These are phyloP conservation scores for Lacerta agilis DNA, from an alignment of 2,797 vertebrate species.

Conservation along the genomic window DNA sequence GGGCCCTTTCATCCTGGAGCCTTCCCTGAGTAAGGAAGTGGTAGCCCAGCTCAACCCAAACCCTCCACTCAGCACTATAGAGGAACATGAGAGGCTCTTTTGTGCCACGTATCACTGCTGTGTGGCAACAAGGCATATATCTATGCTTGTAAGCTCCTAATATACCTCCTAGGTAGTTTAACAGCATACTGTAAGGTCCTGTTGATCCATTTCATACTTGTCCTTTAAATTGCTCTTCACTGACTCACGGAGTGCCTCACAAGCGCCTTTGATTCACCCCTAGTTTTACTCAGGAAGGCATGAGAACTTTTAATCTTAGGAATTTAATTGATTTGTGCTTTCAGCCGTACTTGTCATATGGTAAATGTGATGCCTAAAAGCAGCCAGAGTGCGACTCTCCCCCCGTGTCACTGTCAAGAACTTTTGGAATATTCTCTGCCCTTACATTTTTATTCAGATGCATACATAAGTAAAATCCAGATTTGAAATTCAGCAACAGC, in stretches of 20 bases:
- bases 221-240: constrained; percentile 16
- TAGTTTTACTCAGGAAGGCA: constrained; percentile 13
- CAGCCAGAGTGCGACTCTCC: constrained; percentile 2
- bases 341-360: constrained; percentile 28
- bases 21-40: neutral
- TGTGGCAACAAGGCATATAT: neutral
- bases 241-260: constrained; percentile 12
- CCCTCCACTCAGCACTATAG: no score
- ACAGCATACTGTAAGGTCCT: neutral
- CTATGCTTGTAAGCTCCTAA: neutral
- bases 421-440: constrained; percentile 16
- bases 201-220: neutral
- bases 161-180: neutral
- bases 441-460: constrained; percentile 16
- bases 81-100: neutral
- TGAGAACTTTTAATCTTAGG: constrained; percentile 19
- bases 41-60: neutral
- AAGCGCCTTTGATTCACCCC: constrained; percentile 19
- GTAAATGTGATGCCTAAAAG: constrained; percentile 14
- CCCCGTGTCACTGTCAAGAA: neutral
- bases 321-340: constrained; percentile 34
- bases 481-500: constrained; percentile 29
- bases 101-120: neutral
- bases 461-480: constrained; percentile 22
- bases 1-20: neutral